These are phyloP conservation scores for Diachasma alloeum DNA, from an alignment of 1,140 invertebrate species.

Conservation along the genomic window DNA sequence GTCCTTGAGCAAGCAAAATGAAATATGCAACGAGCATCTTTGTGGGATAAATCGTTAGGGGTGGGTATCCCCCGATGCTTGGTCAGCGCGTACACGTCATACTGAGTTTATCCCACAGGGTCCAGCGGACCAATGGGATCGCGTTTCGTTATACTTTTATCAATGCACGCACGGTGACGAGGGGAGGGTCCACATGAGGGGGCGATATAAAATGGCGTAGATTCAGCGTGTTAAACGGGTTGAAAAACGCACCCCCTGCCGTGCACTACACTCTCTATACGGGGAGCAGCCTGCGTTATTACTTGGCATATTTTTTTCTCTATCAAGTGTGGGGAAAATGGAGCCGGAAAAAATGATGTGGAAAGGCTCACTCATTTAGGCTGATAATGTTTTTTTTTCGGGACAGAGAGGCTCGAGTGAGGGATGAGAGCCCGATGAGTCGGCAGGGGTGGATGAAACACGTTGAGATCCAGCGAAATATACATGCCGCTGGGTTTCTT, in stretches of 20 bases:
- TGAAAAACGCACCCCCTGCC: not conserved
- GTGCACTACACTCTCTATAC: not conserved
- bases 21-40: not conserved
- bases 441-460: not conserved
- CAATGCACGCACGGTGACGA: slow-evolving; percentile 45
- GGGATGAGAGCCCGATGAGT: not conserved
- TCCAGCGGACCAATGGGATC: slow-evolving; percentile 59
- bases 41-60: not conserved
- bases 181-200: slow-evolving; percentile 49
- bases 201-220: slow-evolving; percentile 56
- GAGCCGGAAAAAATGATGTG: not conserved
- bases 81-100: slow-evolving; percentile 52
- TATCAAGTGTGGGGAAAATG: not conserved
- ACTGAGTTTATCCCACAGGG: slow-evolving; percentile 58
- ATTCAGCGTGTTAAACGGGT: slow-evolving; percentile 10
- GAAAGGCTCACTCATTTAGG: not conserved
- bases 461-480: slow-evolving; percentile 35
- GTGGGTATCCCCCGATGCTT: slow-evolving; percentile 46
- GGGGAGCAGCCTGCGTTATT: not conserved
- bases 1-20: slow-evolving; percentile 30
- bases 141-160: slow-evolving; percentile 56
- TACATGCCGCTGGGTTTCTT: slow-evolving; percentile 25
- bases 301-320: not conserved
- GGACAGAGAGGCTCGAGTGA: not conserved
- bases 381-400: not conserved